Percentiles rank a stretch among this genome's conserved stretches.
These are phyloP conservation scores for Cephalopholis sonnerati DNA, from an alignment of 2,113 vertebrate genomes.

Conservation along the genomic window DNA sequence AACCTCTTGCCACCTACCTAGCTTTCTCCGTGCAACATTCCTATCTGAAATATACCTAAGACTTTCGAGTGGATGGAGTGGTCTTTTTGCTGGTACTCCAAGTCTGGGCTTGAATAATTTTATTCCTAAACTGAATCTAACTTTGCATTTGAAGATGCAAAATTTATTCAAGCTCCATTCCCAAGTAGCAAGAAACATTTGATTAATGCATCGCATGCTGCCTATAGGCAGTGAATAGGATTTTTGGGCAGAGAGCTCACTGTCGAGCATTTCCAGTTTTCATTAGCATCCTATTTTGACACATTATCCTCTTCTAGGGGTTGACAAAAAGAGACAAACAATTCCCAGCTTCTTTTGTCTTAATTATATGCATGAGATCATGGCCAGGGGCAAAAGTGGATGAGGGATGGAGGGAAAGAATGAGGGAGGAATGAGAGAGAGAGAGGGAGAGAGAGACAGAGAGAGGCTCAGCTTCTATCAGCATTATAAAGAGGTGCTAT, in stretches of 20 bases:
- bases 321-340: constrained; percentile 73
- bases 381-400: constrained; percentile 57
- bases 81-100: constrained; percentile 27
- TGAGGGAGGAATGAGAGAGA: constrained; percentile 29
- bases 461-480: constrained; percentile 61
- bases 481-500: constrained; percentile 73
- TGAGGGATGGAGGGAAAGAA: constrained; percentile 48
- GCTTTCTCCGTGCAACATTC: constrained; percentile 23
- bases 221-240: constrained; percentile 54
- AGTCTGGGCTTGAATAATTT: constrained; percentile 39
- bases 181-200: constrained; percentile 51
- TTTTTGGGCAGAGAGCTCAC: constrained; percentile 59
- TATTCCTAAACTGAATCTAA: constrained; percentile 42
- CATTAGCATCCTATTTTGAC: constrained; percentile 79
- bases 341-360: constrained; percentile 72
- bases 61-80: constrained; percentile 37
- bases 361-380: constrained; percentile 80
- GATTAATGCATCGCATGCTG: constrained; percentile 65
- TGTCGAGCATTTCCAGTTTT: constrained; percentile 74
- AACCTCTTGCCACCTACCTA: constrained; percentile 36
- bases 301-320: constrained; percentile 61
- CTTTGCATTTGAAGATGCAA: constrained; percentile 55
- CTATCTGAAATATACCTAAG: constrained; percentile 38
- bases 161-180: constrained; percentile 59
- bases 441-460: constrained; percentile 12